Percentiles rank a stretch among this genome's conserved stretches.
Evolutionary conservation across 2,113 vertebrate species (phyloP).

Genomic region (Peromyscus maniculatus): DNA sequence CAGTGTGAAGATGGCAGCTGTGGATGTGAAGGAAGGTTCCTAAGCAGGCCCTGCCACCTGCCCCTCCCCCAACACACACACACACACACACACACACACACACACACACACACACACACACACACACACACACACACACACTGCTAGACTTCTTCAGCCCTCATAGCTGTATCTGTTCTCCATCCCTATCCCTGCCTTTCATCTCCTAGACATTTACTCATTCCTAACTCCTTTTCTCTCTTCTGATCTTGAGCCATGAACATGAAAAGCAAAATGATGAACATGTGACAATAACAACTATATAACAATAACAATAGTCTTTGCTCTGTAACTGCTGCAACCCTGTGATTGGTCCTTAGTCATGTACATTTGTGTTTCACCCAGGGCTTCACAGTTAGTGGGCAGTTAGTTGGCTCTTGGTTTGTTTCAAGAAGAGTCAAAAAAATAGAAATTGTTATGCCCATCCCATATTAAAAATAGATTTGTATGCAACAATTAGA

Average conservation of each 20-base stretch:
- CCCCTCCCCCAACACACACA: too few species aligned
- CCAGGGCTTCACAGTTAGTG: background rate
- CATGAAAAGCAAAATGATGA: background rate
- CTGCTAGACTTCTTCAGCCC: background rate
- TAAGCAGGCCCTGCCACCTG: background rate
- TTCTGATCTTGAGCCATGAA: background rate
- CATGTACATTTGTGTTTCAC: background rate
- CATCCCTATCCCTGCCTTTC: background rate
- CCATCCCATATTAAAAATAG: background rate
- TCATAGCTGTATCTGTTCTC: too few species aligned
- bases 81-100: too few species aligned
- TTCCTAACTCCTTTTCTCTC: constrained; percentile 23
- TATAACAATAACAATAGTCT: background rate
- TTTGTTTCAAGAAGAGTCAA: background rate
- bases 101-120: too few species aligned
- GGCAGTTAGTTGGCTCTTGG: background rate
- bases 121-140: too few species aligned
- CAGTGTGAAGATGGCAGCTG: background rate
- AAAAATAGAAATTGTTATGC: background rate
- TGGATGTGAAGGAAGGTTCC: background rate
- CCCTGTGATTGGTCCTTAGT: too few species aligned
- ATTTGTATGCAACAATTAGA: background rate
- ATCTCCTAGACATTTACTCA: background rate
- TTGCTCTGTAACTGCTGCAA: background rate
- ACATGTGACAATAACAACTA: background rate